These are phyloP conservation scores for Chunga burmeisteri DNA, from an alignment of 2,113 vertebrate genomes.

Conservation along the genomic window DNA sequence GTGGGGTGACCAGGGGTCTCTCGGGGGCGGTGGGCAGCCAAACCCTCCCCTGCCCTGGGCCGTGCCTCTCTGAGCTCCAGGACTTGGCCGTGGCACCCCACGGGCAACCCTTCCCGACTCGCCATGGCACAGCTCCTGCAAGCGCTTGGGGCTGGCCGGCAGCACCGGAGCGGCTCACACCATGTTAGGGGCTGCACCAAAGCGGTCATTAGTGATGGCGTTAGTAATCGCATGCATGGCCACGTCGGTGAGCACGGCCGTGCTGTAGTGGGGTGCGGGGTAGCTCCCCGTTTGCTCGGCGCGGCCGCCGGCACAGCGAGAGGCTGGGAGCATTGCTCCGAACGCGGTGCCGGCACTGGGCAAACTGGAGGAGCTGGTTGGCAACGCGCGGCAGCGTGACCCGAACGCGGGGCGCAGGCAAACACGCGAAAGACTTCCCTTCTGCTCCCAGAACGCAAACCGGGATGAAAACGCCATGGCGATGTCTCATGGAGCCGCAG, in stretches of 20 bases:
- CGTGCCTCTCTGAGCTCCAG: not conserved
- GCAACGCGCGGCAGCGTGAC: not conserved
- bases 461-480: conserved; percentile 96
- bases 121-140: not conserved
- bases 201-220: not conserved
- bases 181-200: not conserved
- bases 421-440: conserved; percentile 87
- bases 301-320: rapidly evolving
- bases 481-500: conserved; percentile 76
- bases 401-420: not conserved
- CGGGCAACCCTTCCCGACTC: rapidly evolving
- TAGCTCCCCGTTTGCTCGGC: not conserved
- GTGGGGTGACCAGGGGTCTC: not conserved
- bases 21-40: not conserved
- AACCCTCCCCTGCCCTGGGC: not conserved
- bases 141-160: not conserved
- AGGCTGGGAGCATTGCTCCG: not conserved
- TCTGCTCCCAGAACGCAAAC: conserved; percentile 99
- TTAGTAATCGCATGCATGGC: conserved; percentile 7
- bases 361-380: not conserved
- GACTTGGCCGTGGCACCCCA: rapidly evolving
- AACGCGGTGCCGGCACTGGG: not conserved
- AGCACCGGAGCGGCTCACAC: not conserved
- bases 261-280: not conserved
- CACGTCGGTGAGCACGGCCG: not conserved